Evolutionary conservation across 2,797 vertebrate genomes (phyloP).

Genomic region (Alca torda): DNA sequence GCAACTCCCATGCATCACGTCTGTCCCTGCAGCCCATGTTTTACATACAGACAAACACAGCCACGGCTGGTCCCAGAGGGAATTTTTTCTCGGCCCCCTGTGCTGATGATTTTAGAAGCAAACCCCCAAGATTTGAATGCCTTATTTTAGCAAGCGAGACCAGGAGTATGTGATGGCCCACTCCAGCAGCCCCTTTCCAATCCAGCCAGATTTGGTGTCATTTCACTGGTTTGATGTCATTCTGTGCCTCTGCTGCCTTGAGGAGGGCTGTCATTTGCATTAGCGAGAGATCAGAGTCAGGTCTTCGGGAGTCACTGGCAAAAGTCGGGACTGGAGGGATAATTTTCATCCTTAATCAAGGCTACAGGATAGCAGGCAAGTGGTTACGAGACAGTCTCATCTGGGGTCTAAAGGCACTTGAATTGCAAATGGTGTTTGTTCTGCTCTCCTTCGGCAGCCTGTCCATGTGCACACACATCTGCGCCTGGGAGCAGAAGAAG

Average conservation of each 20-base stretch:
- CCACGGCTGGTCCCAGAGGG: background rate
- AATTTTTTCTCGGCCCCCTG: background rate
- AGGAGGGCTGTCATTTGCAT: background rate
- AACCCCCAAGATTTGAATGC: background rate
- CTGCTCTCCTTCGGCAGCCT: background rate
- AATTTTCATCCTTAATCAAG: conserved; percentile 11
- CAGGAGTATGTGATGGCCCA: background rate
- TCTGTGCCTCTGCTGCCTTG: background rate
- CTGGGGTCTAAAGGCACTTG: conserved; percentile 30
- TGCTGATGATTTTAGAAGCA: background rate
- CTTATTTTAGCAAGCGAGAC: background rate
- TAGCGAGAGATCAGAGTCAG: background rate
- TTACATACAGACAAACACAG: background rate
- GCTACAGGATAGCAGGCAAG: background rate
- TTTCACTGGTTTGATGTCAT: background rate
- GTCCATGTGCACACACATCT: background rate
- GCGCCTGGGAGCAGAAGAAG: background rate
- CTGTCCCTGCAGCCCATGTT: background rate
- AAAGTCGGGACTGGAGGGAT: background rate
- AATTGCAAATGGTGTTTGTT: conserved; percentile 55
- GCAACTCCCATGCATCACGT: background rate
- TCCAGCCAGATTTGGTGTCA: background rate
- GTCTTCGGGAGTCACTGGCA: background rate
- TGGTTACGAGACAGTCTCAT: background rate
- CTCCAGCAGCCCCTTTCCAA: background rate